Conservation (phyloP, 2,113 vertebrate genomes). For the Mormoops blainvillei region DNA sequence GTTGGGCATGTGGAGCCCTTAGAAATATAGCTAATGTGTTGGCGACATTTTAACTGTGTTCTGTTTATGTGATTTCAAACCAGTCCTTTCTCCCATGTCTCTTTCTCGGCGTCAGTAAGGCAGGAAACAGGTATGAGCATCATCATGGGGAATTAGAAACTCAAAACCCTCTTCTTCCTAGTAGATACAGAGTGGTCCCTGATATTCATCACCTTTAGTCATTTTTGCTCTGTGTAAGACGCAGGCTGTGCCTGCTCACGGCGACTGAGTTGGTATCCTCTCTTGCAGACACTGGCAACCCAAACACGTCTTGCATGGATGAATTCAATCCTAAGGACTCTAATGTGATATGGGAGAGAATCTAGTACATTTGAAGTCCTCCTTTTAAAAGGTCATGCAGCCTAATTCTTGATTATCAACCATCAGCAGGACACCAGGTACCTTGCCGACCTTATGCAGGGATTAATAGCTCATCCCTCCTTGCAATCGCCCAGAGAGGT, state of each 20-base stretch:
- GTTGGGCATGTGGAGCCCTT: background rate
- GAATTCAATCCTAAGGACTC: rapidly evolving
- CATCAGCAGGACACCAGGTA: too few relatives aligned
- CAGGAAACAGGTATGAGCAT: background rate
- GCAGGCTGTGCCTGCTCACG: rapidly evolving
- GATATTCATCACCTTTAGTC: background rate
- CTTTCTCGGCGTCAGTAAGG: background rate
- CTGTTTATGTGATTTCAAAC: background rate
- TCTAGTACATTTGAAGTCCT: background rate
- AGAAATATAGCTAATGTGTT: background rate
- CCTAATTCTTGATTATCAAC: background rate
- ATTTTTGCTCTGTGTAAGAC: background rate
- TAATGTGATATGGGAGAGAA: background rate
- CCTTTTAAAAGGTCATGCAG: background rate
- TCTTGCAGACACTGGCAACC: too few relatives aligned
- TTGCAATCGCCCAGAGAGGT: rapidly evolving
- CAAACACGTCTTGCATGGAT: rapidly evolving
- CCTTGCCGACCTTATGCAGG: rapidly evolving
- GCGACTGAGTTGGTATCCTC: too few relatives aligned
- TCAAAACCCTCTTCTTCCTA: background rate
- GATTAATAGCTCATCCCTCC: background rate
- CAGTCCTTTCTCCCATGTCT: background rate
- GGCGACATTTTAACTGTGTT: background rate
- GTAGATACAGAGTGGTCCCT: background rate
- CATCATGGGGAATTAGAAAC: background rate